These are phyloP conservation scores for Magallana gigas DNA, from an alignment of 1,140 invertebrate species.

Conservation along the genomic window DNA sequence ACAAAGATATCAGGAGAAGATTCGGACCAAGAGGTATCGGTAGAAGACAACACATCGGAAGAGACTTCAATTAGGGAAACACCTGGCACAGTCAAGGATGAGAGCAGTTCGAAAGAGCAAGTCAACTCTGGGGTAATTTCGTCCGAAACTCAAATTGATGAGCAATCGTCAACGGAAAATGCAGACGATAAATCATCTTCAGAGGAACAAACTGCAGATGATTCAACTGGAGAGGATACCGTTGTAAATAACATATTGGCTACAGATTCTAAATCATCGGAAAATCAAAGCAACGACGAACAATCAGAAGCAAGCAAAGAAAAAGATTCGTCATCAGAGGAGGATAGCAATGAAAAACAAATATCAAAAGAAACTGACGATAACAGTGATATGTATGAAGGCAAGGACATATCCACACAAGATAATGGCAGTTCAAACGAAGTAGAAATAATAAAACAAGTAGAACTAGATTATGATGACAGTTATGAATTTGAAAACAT, in stretches of 20 bases:
- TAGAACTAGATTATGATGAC: background rate
- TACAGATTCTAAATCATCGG: background rate
- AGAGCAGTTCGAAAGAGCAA: background rate
- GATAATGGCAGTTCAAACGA: background rate
- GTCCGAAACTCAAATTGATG: background rate
- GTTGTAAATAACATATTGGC: background rate
- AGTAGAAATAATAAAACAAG: background rate
- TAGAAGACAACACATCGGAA: background rate
- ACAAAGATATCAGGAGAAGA: background rate
- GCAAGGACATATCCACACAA: background rate
- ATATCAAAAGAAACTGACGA: background rate
- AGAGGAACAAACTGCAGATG: background rate
- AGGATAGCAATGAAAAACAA: background rate
- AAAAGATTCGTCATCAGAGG: background rate
- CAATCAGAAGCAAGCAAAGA: background rate
- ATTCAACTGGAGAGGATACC: background rate
- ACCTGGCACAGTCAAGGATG: background rate
- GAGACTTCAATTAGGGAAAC: background rate
- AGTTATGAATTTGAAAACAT: background rate
- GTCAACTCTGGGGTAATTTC: background rate
- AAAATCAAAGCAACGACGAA: background rate
- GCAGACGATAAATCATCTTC: background rate
- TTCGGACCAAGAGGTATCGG: background rate
- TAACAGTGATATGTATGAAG: background rate
- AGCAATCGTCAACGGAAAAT: background rate